Percentiles rank a stretch among this genome's conserved stretches.
Conservation (phyloP, 2,113 vertebrate species). For the Acanthochromis polyacanthus region DNA sequence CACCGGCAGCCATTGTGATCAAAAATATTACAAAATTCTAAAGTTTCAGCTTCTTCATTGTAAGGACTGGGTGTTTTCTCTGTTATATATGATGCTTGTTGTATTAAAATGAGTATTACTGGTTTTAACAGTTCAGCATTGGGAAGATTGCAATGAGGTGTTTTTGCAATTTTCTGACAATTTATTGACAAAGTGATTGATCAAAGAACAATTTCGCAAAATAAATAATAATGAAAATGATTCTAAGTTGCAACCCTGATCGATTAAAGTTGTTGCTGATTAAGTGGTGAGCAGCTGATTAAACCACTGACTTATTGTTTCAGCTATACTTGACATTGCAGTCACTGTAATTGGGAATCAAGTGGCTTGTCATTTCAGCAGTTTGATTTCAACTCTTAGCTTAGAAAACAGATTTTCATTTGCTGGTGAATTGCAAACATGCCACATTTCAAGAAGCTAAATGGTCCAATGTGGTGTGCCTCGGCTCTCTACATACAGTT, state of each 20-base stretch:
- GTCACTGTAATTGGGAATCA: neutral
- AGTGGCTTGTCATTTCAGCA: neutral
- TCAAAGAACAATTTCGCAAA: neutral
- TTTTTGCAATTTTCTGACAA: neutral
- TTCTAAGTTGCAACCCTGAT: neutral
- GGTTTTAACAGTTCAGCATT: neutral
- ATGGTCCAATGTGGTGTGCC: neutral
- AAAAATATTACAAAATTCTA: neutral
- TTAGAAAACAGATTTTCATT: neutral
- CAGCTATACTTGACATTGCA: neutral
- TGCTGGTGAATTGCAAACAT: neutral
- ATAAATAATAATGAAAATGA: neutral
- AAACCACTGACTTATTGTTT: neutral
- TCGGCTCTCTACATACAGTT: neutral
- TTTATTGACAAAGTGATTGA: neutral
- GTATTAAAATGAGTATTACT: neutral
- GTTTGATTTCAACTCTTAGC: no score
- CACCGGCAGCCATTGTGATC: no score
- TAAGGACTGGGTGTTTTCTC: neutral
- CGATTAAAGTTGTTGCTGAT: neutral
- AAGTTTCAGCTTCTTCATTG: neutral
- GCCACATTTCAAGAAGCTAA: neutral
- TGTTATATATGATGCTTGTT: neutral
- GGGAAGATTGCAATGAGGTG: neutral
- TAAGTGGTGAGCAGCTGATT: neutral